phyloP scores from a whole-genome alignment of 2,888 invertebrate species.

The Holacanthella duospinosa region DNA sequence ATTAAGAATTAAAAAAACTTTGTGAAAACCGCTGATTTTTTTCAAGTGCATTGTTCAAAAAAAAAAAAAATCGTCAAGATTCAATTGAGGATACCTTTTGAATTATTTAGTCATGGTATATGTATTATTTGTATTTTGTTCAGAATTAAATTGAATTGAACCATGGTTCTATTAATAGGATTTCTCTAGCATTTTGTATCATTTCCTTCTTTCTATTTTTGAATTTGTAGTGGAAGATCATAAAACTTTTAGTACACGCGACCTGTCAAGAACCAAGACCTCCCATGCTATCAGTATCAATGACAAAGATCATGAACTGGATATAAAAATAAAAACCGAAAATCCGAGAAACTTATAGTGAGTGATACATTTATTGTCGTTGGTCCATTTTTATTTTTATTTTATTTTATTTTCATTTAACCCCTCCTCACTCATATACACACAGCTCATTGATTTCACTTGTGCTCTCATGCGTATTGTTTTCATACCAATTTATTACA shows the following conservation, averaged over 20 bases:
- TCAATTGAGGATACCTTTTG: too few species aligned
- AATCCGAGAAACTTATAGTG: neutral
- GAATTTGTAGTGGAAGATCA: slow-evolving; percentile 36
- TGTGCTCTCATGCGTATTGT: neutral
- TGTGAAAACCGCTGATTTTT: too few species aligned
- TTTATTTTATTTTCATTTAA: neutral
- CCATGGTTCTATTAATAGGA: too few species aligned
- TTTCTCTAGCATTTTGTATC: too few species aligned
- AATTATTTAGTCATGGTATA: too few species aligned
- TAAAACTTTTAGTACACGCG: slow-evolving; percentile 36
- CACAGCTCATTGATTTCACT: neutral
- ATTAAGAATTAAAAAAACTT: too few species aligned
- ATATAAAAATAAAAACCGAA: neutral
- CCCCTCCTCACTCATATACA: neutral
- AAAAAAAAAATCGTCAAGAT: too few species aligned
- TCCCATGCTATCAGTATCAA: slow-evolving; percentile 29
- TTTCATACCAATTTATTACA: neutral
- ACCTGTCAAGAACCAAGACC: slow-evolving; percentile 36
- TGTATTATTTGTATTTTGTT: too few species aligned
- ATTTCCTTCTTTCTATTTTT: too few species aligned
- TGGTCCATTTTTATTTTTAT: neutral
- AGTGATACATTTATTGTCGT: neutral
- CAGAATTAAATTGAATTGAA: too few species aligned
- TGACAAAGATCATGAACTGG: neutral
- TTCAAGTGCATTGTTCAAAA: too few species aligned